phyloP scores from a whole-genome alignment of 2,888 invertebrate species.

The Philaethria dido region DNA sequence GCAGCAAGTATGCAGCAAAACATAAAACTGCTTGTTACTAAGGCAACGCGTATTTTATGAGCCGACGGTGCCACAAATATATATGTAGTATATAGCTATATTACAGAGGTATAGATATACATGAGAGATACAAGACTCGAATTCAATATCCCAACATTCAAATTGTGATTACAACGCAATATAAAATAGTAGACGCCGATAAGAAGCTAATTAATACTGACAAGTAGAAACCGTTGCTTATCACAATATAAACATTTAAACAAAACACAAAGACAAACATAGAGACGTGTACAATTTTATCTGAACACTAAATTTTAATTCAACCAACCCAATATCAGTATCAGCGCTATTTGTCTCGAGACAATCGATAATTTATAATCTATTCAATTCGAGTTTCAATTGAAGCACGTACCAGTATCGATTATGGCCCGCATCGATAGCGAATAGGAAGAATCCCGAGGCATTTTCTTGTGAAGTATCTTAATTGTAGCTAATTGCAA shows the following conservation, averaged over 20 bases:
- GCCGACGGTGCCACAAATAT: no score
- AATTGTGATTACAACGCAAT: no score
- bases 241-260: slow-evolving; percentile 5
- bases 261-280: slow-evolving; percentile 5
- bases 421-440: slow-evolving; percentile 35
- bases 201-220: slow-evolving; percentile 12
- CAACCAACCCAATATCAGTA: background rate
- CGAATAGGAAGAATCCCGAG: slow-evolving; percentile 50
- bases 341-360: slow-evolving; percentile 24
- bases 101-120: no score
- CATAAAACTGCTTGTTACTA: no score
- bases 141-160: no score
- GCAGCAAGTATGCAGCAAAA: no score
- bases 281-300: slow-evolving; percentile 4
- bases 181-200: background rate
- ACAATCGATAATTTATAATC: slow-evolving; percentile 31
- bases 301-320: slow-evolving; percentile 53
- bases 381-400: slow-evolving; percentile 23
- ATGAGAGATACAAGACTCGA: no score
- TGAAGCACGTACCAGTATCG: slow-evolving; percentile 30
- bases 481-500: slow-evolving; percentile 80
- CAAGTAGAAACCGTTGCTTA: slow-evolving; percentile 3
- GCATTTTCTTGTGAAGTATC: slow-evolving; percentile 68
- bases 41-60: no score
- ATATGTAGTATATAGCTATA: no score